Evolutionary conservation across 1,140 invertebrate genomes (phyloP), one percentile per base, ranked within the genome.

Genomic region (Lethrus apterus): DNA sequence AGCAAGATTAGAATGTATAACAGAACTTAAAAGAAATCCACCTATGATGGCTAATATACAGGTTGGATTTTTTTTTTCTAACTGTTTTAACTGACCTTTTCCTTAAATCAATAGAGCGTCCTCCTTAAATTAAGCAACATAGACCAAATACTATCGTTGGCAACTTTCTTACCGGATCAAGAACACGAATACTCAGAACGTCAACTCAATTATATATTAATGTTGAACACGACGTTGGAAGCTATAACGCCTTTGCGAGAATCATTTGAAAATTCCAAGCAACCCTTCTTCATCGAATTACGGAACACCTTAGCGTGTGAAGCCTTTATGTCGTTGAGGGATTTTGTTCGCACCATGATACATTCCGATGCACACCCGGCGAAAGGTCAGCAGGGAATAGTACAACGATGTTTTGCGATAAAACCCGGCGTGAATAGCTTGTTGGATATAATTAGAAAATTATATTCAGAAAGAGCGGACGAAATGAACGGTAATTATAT

Each of bases 401-500:
- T 83, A 45, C 86, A 93, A 68, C 76, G 89, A 56, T 86, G 84
- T 62, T 91, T 89, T 68, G 87, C 89, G 20, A 81, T 95, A 2
- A 89, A 84, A 68, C 70, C 75, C 14, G 77, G 79, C 14, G 71
- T 86, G 18, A 86, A 82, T 57, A 80, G 79, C 2, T 67, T 87
- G 26, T 65, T 93, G 41, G 89, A 93, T 64, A 67, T 91, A 13
- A 77, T 83, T n/a, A 68, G 88, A 52, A 76, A 79, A 63, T 79
- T 79, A 0, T 90, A 89, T 63, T 81, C 79, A 14, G 84, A 90
- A 63, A 66, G 86, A 1, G 76, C 89, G 30, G 78, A 84, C 32
- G 84, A 91, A 54, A 83, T 92, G 66, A 74, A 77, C 43, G 60
- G 80, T 83, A 62, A 66, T 43, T 50, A 36, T 19, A 31, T 23